phyloP scores from a whole-genome alignment of 2,797 vertebrate species.

The Epinephelus coioides region DNA sequence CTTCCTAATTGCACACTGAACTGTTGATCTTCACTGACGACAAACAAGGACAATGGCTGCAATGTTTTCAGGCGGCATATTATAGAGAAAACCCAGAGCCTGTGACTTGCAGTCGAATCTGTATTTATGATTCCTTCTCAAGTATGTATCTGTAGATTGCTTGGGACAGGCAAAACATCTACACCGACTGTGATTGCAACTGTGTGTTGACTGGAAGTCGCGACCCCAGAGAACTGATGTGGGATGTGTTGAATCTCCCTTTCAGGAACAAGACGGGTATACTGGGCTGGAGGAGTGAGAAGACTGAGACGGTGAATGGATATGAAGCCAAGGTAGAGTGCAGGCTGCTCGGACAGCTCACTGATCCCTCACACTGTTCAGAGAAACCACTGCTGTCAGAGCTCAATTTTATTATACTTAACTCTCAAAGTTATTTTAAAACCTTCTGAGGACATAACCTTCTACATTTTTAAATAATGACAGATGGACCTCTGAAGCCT shows the following conservation, averaged over 20 bases:
- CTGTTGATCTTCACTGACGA: slow-evolving; percentile 25
- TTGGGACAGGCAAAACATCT: not conserved
- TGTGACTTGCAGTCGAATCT: not conserved
- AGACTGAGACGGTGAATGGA: slow-evolving; percentile 95
- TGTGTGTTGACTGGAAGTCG: not conserved
- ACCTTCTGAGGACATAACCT: slow-evolving; percentile 16
- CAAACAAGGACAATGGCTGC: slow-evolving; percentile 32
- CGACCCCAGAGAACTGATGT: not conserved
- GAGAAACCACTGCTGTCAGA: slow-evolving; percentile 29
- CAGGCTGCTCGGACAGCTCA: slow-evolving; percentile 10
- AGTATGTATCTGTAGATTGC: not conserved
- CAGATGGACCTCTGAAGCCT: not conserved
- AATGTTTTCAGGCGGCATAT: slow-evolving; percentile 26
- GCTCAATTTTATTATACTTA: slow-evolving; percentile 34
- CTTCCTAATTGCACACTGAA: slow-evolving; percentile 49
- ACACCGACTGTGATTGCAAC: not conserved
- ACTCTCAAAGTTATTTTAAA: slow-evolving; percentile 34
- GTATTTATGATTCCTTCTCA: not conserved
- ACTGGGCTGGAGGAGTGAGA: slow-evolving; percentile 97
- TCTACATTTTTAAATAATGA: slow-evolving; percentile 12
- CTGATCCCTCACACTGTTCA: slow-evolving; percentile 29
- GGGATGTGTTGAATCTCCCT: slow-evolving; percentile 42
- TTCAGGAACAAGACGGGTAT: slow-evolving; percentile 97
- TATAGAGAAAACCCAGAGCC: not conserved
- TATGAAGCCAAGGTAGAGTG: slow-evolving; percentile 95